These are phyloP conservation scores for Lytechinus variegatus DNA, from an alignment of 35 echinoderm and acorn worm species.

Conservation along the genomic window DNA sequence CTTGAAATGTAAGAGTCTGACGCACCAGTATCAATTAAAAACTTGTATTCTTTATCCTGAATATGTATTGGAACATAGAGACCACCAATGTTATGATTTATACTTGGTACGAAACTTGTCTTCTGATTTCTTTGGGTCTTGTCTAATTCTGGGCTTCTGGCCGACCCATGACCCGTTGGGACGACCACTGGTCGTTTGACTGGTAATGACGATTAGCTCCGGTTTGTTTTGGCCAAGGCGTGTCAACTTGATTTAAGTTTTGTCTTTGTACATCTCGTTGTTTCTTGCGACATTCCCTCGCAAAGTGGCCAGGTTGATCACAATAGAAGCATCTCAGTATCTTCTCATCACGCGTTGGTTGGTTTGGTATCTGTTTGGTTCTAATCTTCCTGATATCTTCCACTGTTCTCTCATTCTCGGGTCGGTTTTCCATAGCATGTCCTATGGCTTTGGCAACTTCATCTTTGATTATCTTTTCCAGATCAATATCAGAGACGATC, in stretches of 20 bases:
- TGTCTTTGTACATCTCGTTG: neutral
- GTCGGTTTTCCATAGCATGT: neutral
- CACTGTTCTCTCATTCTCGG: neutral
- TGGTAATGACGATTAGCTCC: neutral
- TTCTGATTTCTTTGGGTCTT: neutral
- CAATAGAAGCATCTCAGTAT: constrained; percentile 19
- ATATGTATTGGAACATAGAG: neutral
- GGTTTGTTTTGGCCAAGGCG: neutral
- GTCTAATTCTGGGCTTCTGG: neutral
- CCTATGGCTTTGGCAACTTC: constrained; percentile 3
- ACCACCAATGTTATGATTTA: constrained; percentile 12
- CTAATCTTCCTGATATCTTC: neutral
- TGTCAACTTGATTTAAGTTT: neutral
- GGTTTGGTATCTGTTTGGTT: neutral
- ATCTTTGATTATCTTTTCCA: neutral
- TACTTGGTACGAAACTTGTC: neutral
- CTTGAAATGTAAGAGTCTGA: constrained; percentile 38
- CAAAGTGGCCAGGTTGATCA: constrained; percentile 16
- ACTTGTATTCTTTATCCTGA: constrained; percentile 35
- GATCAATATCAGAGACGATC: neutral
- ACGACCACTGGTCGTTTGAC: constrained; percentile 33
- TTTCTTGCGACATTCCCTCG: constrained; percentile 10
- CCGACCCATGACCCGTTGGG: constrained; percentile 20
- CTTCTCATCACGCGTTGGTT: neutral
- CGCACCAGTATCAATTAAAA: constrained; percentile 34